phyloP scores from a whole-genome alignment of 2,113 vertebrate genomes.

The Nothocercus julius region DNA sequence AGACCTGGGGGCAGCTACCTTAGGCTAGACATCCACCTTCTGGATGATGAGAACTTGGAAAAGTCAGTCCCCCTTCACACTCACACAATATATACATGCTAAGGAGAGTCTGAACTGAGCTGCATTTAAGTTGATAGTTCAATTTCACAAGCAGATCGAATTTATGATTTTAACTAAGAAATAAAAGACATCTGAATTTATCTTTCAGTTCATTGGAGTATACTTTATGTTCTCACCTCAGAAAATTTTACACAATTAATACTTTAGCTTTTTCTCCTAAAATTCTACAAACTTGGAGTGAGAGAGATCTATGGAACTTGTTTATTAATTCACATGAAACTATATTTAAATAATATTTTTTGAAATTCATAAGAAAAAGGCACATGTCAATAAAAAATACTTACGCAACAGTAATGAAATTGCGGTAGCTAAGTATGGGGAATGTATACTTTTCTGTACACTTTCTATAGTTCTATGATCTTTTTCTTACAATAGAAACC shows the following conservation, averaged over 20 bases:
- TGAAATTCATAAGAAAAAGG: background rate
- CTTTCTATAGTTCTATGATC: background rate
- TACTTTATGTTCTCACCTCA: background rate
- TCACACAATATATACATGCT: background rate
- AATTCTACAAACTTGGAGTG: background rate
- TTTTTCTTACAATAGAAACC: background rate
- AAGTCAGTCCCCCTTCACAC: background rate
- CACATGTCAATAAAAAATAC: background rate
- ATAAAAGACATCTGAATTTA: background rate
- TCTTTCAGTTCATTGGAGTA: background rate
- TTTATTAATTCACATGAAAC: background rate
- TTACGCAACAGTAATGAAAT: background rate
- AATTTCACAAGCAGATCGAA: background rate
- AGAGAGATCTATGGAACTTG: background rate
- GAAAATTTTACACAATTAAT: background rate
- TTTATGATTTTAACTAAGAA: background rate
- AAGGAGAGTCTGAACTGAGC: background rate
- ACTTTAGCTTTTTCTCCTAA: background rate
- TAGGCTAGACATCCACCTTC: background rate
- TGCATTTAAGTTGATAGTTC: conserved; percentile 20
- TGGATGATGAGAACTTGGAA: background rate
- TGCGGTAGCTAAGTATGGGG: background rate
- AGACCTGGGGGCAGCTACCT: background rate
- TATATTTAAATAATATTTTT: background rate
- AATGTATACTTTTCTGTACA: background rate